Evolutionary conservation across 1,140 invertebrate species (phyloP).

Genomic region (Agraylea sexmaculata): DNA sequence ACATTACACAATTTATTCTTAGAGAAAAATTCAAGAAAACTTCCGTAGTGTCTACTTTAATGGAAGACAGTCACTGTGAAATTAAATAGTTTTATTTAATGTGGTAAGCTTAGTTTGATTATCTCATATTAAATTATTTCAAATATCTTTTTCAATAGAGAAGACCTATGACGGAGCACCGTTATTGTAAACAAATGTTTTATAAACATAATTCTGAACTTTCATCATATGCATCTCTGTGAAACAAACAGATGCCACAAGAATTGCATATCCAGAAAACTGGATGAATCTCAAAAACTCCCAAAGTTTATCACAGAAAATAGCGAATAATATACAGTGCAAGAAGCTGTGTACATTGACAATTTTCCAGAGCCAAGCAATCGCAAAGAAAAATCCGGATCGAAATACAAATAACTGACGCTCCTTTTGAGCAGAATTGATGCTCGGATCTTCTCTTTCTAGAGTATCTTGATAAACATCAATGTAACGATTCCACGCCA

Average conservation of each 20-base stretch:
- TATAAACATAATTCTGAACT: slow-evolving; percentile 40
- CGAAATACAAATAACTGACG: slow-evolving; percentile 45
- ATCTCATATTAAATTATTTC: no score
- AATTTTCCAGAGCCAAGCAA: slow-evolving; percentile 65
- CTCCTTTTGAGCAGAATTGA: slow-evolving; percentile 27
- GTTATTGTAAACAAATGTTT: slow-evolving; percentile 22
- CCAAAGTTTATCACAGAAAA: slow-evolving; percentile 72
- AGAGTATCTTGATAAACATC: slow-evolving; percentile 62
- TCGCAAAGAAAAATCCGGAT: slow-evolving; percentile 57
- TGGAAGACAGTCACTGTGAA: no score
- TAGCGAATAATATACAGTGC: slow-evolving; percentile 60
- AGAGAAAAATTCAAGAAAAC: no score
- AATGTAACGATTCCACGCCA: slow-evolving; percentile 72
- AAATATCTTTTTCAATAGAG: neutral
- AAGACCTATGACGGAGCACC: slow-evolving; percentile 13
- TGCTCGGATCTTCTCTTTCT: slow-evolving; percentile 45
- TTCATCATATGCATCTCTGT: slow-evolving; percentile 47
- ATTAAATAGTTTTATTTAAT: no score
- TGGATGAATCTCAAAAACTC: slow-evolving; percentile 53
- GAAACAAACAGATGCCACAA: slow-evolving; percentile 44
- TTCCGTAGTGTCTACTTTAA: no score
- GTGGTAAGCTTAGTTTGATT: no score
- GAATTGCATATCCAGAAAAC: slow-evolving; percentile 46
- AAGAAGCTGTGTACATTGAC: slow-evolving; percentile 68
- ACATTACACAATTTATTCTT: no score